Base-by-base conservation (phyloP, 2,113 vertebrate genomes). In the Salminus brasiliensis region DNA sequence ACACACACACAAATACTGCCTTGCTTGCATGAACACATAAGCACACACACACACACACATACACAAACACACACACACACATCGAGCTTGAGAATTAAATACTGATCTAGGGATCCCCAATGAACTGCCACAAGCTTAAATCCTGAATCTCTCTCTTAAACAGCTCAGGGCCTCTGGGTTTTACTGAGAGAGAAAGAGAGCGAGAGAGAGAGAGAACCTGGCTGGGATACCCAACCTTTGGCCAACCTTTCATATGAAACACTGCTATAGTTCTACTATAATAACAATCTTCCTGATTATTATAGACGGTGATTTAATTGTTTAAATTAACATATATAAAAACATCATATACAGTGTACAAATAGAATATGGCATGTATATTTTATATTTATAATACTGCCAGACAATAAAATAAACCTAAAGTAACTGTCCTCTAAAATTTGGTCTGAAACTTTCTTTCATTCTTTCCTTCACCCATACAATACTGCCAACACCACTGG, bases 81-180 rank as follows among this genome's bases (percentile, higher is more conserved):
- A n/a, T 74, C 85, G 86, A 84, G 49, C 16, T 85, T 76, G 89
- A 92, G 94, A 95, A 96, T 96, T 96, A 96, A 97, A 93, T 92
- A 96, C 94, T 95, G 78, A 86, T 84, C 92, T 87, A 87, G 92
- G 93, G 89, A 88, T 93, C 93, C 93, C 93, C 80, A 66, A 93
- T 92, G 89, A 85, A 90, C 89, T 89, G 88, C 90, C 91, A 91
- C 88, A 86, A 90, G 91, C 91, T 92, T 92, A 91, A 88, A 91
- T 91, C 90, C 87, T 90, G 91, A 93, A 91, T 92, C 88, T 91
- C 88, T 88, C 88, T 88, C 89, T 91, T 93, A 93, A 93, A 93
- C 91, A 92, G 90, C 92, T 90, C 88, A 90, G 92, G 86, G 91
- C 90, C 90, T 91, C 90, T 91, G 91, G 87, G 89, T 92, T 87